phyloP scores from a whole-genome alignment of 2,888 invertebrate genomes.

The Cerastis rubricosa region DNA sequence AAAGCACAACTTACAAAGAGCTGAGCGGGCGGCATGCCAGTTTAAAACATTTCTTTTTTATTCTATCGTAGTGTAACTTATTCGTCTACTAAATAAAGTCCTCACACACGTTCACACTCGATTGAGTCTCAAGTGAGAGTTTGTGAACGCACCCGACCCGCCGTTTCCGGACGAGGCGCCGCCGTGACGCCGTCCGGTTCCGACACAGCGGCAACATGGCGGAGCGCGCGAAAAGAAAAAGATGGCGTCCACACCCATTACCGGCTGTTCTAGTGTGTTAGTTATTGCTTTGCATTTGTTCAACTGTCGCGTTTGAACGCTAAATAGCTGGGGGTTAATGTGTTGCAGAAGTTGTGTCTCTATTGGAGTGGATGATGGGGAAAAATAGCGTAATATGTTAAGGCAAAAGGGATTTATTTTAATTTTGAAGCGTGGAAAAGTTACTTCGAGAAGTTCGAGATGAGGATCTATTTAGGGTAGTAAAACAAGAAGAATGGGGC shows the following conservation, averaged over 20 bases:
- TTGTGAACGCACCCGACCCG: constrained; percentile 80
- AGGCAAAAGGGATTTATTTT: constrained; percentile 21
- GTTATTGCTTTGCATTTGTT: constrained; percentile 77
- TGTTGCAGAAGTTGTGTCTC: constrained; percentile 43
- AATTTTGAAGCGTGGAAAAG: not conserved
- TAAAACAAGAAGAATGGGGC: no score
- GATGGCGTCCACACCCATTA: constrained; percentile 78
- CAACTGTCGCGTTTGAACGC: constrained; percentile 66
- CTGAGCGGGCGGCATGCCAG: constrained; percentile 64
- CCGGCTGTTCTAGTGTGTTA: constrained; percentile 76
- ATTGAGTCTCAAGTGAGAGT: constrained; percentile 82
- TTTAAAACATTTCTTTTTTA: constrained; percentile 63
- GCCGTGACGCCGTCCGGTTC: constrained; percentile 85
- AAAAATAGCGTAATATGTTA: constrained; percentile 31
- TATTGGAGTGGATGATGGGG: constrained; percentile 27
- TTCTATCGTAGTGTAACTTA: constrained; percentile 66
- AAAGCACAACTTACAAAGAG: constrained; percentile 49
- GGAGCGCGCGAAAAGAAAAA: constrained; percentile 76
- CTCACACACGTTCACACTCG: constrained; percentile 77
- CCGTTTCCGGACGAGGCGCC: constrained; percentile 84
- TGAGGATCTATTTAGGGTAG: not conserved
- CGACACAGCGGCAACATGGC: constrained; percentile 71
- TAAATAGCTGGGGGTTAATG: constrained; percentile 67
- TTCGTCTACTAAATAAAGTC: constrained; percentile 73
- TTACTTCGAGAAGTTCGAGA: not conserved